Conservation (phyloP, 1,140 invertebrate genomes). For the Lanistes nyassanus region DNA sequence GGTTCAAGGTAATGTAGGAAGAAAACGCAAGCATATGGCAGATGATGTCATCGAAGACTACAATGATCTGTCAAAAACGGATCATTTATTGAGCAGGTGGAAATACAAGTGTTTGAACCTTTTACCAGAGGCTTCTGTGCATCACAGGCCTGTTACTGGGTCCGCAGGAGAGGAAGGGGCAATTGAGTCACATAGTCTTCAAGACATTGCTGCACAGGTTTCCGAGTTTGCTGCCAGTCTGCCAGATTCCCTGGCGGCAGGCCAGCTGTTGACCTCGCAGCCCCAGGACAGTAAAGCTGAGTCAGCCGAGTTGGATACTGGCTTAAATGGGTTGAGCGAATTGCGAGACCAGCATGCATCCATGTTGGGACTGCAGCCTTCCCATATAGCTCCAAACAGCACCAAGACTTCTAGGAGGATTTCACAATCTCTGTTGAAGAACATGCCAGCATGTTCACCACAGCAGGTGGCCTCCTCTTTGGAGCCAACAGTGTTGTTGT, state of each 20-base stretch:
- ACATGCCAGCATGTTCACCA: neutral
- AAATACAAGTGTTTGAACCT: neutral
- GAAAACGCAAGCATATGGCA: neutral
- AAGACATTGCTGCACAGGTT: conserved; percentile 14
- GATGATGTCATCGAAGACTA: neutral
- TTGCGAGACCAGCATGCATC: neutral
- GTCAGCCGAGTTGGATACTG: neutral
- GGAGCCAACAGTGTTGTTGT: too few relatives aligned
- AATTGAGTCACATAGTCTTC: conserved; percentile 10
- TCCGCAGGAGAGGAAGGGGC: neutral
- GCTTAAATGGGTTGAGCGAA: neutral
- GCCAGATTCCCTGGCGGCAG: conserved; percentile 10
- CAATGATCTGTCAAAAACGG: neutral
- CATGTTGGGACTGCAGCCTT: neutral
- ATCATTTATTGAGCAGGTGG: neutral
- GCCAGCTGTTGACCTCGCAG: conserved; percentile 8
- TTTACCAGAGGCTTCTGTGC: neutral
- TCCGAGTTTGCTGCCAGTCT: conserved; percentile 18
- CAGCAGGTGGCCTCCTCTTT: too few relatives aligned
- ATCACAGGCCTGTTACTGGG: neutral
- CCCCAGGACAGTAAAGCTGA: neutral
- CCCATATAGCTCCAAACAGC: neutral
- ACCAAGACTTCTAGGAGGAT: neutral
- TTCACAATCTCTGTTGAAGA: neutral
- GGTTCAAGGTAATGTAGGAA: too few relatives aligned